Evolutionary conservation across 2,888 invertebrate genomes (phyloP), one percentile per base, ranked within the genome.

Genomic region (Dimorphilus gyrociliatus): DNA sequence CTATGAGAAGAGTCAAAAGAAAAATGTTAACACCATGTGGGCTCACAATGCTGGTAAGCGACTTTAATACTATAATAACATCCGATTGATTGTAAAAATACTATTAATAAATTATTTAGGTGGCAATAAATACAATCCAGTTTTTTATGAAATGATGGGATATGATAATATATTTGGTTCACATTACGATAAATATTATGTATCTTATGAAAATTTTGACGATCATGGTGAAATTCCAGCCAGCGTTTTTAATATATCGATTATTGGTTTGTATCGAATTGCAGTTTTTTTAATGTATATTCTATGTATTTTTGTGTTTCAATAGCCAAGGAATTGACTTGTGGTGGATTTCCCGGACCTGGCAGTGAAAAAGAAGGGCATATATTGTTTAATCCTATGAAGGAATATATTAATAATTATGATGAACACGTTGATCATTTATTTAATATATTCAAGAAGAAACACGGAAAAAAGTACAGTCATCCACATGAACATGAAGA

Each of bases 131-230:
- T 16, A 32, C 19, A 34, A 44, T 38, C 73, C 80, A 6, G 73
- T 81, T 25, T 71, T 71, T 38, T 92, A 88, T 58, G 84, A 88
- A 65, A 92, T 92, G 90, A 75, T 74, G 51, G 92, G 90, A 1
- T 90, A 72, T 61, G 88, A 92, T 59, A 73, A 76, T 0, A 67
- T 92, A 1, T 67, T 92, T n/a, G 88, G 88, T 1, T 88, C 88
- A 0, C 90, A 92, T 61, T 90, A 80, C 53, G 90, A 92, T 61
- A 86, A 88, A 59, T 92, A 92, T 53, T 81, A 78, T 55, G 58
- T 92, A 27, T 74, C 77, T 25, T 90, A 90, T 50, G 78, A 78
- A 23, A 72, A 73, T 26, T 57, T 38, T 35, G 21, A 33, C 15
- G 36, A 32, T n/a, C 38, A 30, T 16, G 28, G 15, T 14, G 12